These are phyloP conservation scores for Lonchura striata DNA, from an alignment of 2,113 vertebrate species.

Conservation along the genomic window DNA sequence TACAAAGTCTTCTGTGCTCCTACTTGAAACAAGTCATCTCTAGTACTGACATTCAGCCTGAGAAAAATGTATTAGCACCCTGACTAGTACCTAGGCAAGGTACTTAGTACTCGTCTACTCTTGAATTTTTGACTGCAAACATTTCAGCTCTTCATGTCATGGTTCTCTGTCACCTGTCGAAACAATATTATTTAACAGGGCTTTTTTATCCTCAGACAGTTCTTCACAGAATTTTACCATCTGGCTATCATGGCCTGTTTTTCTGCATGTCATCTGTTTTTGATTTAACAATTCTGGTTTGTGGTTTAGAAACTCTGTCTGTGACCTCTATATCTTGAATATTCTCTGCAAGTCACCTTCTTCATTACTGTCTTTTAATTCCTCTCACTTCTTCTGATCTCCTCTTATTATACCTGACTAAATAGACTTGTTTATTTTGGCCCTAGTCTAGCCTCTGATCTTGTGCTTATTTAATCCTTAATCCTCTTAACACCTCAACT, in stretches of 20 bases:
- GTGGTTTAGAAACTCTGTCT: conserved; percentile 47
- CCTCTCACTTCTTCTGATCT: conserved; percentile 30
- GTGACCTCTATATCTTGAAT: conserved; percentile 40
- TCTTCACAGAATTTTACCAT: conserved; percentile 43
- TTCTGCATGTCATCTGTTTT: conserved; percentile 23
- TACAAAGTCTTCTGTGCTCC: not conserved
- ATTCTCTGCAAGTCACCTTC: conserved; percentile 22
- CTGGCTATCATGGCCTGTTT: conserved; percentile 17
- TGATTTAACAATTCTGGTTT: conserved; percentile 34
- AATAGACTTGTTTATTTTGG: conserved; percentile 40
- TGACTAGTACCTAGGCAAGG: not conserved
- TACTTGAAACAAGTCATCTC: not conserved
- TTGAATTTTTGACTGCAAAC: not conserved
- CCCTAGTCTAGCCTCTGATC: conserved; percentile 11
- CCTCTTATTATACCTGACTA: conserved; percentile 6
- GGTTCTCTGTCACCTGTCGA: not conserved
- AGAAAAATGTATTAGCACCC: not conserved
- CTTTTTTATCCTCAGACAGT: not conserved
- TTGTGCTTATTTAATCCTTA: conserved; percentile 29
- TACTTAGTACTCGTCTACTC: not conserved
- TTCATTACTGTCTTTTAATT: conserved; percentile 19
- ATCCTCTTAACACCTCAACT: not conserved
- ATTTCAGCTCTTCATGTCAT: not conserved
- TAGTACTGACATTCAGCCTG: not conserved
- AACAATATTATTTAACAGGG: not conserved